Evolutionary conservation across 2,888 invertebrate genomes (phyloP).

Genomic region (Hirtodrosophila cameraria): DNA sequence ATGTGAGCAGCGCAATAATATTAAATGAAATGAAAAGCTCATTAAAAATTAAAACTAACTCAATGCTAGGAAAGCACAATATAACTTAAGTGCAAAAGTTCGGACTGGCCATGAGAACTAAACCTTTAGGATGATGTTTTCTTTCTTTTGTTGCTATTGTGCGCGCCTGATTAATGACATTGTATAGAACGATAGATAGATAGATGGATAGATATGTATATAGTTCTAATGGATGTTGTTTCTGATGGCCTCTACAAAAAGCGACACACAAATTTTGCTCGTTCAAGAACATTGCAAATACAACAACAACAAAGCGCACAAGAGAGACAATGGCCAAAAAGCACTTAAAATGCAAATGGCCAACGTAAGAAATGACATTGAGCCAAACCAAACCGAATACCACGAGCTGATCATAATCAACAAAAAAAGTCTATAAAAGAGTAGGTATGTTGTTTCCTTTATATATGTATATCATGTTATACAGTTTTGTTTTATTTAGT

Average conservation of each 20-base stretch:
- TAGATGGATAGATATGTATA: conserved; percentile 36
- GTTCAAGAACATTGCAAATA: conserved; percentile 8
- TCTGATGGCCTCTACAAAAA: background rate
- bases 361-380: conserved; percentile 5
- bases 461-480: background rate
- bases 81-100: conserved; percentile 2
- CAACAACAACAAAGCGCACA: conserved; percentile 4
- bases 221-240: conserved; percentile 28
- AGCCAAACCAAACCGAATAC: conserved; percentile 1
- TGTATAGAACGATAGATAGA: no score
- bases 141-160: conserved; percentile 36
- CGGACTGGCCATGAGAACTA: background rate
- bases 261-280: background rate
- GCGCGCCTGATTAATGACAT: conserved; percentile 49
- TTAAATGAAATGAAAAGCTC: conserved; percentile 18
- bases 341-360: conserved; percentile 34
- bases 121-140: conserved; percentile 7
- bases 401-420: conserved; percentile 1
- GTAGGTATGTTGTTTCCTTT: background rate
- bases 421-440: background rate
- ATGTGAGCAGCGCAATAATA: conserved; percentile 21
- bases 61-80: conserved; percentile 22
- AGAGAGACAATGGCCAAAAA: conserved; percentile 25
- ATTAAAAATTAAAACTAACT: conserved; percentile 24
- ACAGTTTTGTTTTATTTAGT: no score